Conservation (phyloP, 2,113 vertebrate genomes). For the Rhea americana region DNA sequence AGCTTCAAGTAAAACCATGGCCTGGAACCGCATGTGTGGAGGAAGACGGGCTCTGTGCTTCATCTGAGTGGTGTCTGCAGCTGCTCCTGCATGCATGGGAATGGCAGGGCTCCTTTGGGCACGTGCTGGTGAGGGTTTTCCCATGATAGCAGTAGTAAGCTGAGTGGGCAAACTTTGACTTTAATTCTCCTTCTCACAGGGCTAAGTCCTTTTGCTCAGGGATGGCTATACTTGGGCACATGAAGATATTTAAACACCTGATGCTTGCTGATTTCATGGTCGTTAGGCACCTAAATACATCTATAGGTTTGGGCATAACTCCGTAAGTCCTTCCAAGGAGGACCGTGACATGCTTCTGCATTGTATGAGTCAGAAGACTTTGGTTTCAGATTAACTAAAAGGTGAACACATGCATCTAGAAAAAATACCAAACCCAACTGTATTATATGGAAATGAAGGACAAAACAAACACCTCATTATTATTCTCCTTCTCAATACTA, state of each 20-base stretch:
- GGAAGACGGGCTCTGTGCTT: background rate
- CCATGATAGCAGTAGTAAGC: background rate
- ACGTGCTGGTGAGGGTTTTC: background rate
- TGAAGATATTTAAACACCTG: background rate
- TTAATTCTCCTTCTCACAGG: background rate
- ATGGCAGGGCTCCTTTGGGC: background rate
- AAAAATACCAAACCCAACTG: background rate
- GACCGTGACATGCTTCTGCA: background rate
- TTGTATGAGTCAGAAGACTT: background rate
- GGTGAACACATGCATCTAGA: background rate
- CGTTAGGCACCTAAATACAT: background rate
- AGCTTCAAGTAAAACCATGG: conserved; percentile 18
- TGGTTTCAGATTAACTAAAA: background rate
- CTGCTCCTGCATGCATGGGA: background rate
- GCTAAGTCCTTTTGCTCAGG: background rate
- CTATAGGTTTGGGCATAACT: background rate
- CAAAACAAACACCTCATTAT: background rate
- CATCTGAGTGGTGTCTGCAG: background rate
- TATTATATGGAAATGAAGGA: background rate
- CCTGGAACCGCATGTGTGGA: background rate
- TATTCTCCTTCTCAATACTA: background rate
- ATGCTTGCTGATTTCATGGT: background rate
- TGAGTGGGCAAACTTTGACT: background rate
- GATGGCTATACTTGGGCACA: background rate
- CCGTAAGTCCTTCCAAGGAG: background rate